phyloP scores from a whole-genome alignment of 2,888 invertebrate species.

The Bembecia ichneumoniformis region DNA sequence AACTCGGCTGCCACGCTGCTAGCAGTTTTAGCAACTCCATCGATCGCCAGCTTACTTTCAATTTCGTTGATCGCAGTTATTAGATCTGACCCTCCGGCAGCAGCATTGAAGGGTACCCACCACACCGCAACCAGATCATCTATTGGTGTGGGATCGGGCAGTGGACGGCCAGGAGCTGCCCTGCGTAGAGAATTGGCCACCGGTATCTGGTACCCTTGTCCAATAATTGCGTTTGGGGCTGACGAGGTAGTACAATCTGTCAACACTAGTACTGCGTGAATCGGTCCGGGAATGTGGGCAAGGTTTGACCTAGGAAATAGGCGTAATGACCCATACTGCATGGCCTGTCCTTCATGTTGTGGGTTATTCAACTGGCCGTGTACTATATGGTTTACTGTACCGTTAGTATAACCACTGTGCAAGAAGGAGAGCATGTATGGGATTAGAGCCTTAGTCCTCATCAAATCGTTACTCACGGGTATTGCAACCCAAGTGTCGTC shows the following conservation, averaged over 20 bases:
- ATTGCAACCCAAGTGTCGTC: neutral
- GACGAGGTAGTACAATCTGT: neutral
- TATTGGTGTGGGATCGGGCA: neutral
- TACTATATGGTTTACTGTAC: neutral
- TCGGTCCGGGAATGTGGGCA: neutral
- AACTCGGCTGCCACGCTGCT: neutral
- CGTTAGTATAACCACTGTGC: neutral
- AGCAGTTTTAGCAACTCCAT: neutral
- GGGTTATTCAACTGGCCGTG: neutral
- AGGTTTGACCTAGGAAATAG: neutral
- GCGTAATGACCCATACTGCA: neutral
- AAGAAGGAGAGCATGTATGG: neutral
- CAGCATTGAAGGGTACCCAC: neutral
- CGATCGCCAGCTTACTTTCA: neutral
- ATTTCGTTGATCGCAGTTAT: neutral
- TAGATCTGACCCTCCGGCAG: neutral
- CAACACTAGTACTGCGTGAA: neutral
- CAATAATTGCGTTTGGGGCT: neutral
- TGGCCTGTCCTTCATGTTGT: neutral
- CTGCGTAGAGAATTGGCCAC: neutral
- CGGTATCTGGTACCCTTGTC: neutral
- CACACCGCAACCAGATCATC: neutral
- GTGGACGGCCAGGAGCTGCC: neutral
- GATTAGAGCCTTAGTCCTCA: neutral
- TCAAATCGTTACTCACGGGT: neutral